phyloP scores from a whole-genome alignment of 2,113 vertebrate species.

The Brachypodius melanocephalos region DNA sequence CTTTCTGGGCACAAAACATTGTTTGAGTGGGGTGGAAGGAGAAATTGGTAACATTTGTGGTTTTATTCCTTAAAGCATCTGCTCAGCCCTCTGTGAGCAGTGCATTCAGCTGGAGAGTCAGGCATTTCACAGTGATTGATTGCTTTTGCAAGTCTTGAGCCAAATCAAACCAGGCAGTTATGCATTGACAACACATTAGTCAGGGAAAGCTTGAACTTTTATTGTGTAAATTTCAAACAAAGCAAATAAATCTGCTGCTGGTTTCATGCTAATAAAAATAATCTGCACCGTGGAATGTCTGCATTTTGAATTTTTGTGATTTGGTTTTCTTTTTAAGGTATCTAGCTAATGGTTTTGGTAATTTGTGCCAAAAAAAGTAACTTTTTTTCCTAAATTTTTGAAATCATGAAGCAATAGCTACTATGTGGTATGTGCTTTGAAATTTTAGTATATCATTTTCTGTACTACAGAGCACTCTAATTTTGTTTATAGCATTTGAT shows the following conservation, averaged over 20 bases:
- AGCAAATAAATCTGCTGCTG: not conserved
- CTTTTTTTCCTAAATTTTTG: not conserved
- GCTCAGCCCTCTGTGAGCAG: not conserved
- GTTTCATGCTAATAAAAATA: not conserved
- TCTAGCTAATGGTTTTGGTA: not conserved
- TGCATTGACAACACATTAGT: not conserved
- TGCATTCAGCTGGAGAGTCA: not conserved
- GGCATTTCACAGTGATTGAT: not conserved
- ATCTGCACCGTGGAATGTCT: not conserved
- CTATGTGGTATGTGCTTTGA: not conserved
- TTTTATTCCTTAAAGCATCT: not conserved
- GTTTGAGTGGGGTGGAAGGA: not conserved
- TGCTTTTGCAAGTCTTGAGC: not conserved
- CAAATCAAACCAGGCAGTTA: not conserved
- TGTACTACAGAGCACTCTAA: not conserved
- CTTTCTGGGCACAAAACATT: not conserved
- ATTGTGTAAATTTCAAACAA: not conserved
- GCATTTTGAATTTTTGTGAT: not conserved
- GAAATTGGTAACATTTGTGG: not conserved
- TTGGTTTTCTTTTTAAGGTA: not conserved
- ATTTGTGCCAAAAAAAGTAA: not conserved
- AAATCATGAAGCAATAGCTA: not conserved
- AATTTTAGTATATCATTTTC: not conserved
- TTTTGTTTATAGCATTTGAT: conserved; percentile 44
- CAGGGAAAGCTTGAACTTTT: not conserved